These are phyloP conservation scores for Mesorhabditis spiculigera DNA, from an alignment of 2,888 invertebrate species.

Conservation along the genomic window DNA sequence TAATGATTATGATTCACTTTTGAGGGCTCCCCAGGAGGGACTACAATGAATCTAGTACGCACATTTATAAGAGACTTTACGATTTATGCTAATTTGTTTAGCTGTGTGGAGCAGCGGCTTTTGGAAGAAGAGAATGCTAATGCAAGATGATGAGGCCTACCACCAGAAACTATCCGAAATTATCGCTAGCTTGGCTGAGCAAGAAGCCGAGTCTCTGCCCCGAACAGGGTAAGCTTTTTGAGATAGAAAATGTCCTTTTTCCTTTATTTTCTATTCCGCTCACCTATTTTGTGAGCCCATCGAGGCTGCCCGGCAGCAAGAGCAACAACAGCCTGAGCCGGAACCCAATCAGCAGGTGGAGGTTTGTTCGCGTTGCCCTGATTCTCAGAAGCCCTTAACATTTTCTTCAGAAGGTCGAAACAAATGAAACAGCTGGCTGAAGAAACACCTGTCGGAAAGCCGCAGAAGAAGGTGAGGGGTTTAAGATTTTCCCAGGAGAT, in stretches of 20 bases:
- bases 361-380: not conserved
- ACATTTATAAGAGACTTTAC: not conserved
- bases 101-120: not conserved
- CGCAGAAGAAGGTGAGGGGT: not conserved
- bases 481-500: not conserved
- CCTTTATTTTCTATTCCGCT: too few relatives aligned
- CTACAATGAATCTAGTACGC: not conserved
- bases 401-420: not conserved
- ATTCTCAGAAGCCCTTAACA: not conserved
- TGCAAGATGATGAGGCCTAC: too few relatives aligned
- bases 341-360: not conserved
- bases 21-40: not conserved
- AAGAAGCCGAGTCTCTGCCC: too few relatives aligned
- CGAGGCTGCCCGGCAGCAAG: too few relatives aligned
- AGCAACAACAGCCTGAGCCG: not conserved
- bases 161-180: too few relatives aligned
- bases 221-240: too few relatives aligned
- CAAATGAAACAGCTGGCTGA: not conserved
- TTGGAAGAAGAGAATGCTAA: not conserved
- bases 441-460: not conserved
- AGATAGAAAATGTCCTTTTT: too few relatives aligned
- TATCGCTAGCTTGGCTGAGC: too few relatives aligned
- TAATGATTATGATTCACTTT: slow-evolving; percentile 4
- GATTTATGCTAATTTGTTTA: not conserved
- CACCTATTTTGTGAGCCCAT: too few relatives aligned